Base-by-base conservation (phyloP, 2,888 invertebrate species). In the Rhagonycha lutea region DNA sequence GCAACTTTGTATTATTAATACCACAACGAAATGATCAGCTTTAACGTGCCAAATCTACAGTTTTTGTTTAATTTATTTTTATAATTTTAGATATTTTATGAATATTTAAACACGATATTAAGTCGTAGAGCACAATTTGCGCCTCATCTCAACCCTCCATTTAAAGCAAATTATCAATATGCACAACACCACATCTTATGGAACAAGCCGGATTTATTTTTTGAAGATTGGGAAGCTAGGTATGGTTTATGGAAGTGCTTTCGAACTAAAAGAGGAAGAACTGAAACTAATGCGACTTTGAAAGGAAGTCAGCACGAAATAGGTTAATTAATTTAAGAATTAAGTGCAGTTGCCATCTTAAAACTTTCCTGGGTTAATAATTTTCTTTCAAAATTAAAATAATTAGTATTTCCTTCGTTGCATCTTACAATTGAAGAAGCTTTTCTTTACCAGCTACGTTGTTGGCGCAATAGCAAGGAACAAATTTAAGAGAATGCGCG, bases 181-280 rank as follows among this genome's bases (percentile, higher is more conserved):
- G 89, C 90, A 0, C 86, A 89, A 12, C 90, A 91, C 80, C 90
- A 91, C 74, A 86, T 91, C 2, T 87, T 90, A 0, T 91, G 91
- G 91, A 89, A 91, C 80, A 92, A 91, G 74, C 90, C 91, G 0
- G 91, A 91, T 7, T 84, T 92, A 12, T 92, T 91, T 82, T 91
- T 92, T 76, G 90, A 92, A 77, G 92, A 92, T 81, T 92, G 92
- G 92, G 92, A 92, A 82, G 87, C 91, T 3, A 88, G 92, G 32
- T 92, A 91, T 79, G 91, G 91, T 0, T 83, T 92, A 7, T 92
- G 92, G 92, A 92, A 91, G 83, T 90, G 88, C 86, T 89, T 92
- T 79, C 83, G 74, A 26, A 47, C 77, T 7, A 77, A 72, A 62
- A 69, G 32, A 47, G 23, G 12, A 75, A 65, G 67, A 68, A 2